phyloP scores from a whole-genome alignment of 2,888 invertebrate species.

The Pasiphila rectangulata region DNA sequence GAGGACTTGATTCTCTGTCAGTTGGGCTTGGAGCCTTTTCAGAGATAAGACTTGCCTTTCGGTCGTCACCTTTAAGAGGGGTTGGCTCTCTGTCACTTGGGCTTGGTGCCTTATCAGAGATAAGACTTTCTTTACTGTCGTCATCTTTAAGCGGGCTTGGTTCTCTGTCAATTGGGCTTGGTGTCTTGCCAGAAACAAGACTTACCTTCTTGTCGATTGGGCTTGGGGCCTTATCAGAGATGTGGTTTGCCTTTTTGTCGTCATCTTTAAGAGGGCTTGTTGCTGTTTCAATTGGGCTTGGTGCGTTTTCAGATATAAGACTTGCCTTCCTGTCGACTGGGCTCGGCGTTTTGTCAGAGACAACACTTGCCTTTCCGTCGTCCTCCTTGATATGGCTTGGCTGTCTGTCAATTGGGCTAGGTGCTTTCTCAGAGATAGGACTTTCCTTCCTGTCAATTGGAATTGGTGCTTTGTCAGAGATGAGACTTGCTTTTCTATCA shows the following conservation, averaged over 20 bases:
- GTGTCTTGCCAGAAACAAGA: background rate
- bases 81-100: too few species aligned
- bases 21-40: too few species aligned
- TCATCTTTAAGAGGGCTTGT: constrained; percentile 1
- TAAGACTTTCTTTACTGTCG: constrained; percentile 13
- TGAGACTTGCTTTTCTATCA: background rate
- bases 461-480: background rate
- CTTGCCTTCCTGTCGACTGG: constrained; percentile 16
- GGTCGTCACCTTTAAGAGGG: constrained; percentile 7
- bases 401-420: constrained; percentile 3
- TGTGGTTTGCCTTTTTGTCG: background rate
- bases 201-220: constrained; percentile 5
- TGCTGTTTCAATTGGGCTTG: constrained; percentile 4
- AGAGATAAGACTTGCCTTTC: background rate
- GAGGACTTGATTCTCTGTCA: too few species aligned
- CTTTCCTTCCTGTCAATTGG: background rate
- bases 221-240: background rate
- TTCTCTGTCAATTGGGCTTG: constrained; percentile 12
- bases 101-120: too few species aligned
- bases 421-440: constrained; percentile 5
- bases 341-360: constrained; percentile 6
- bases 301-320: background rate
- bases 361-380: constrained; percentile 10
- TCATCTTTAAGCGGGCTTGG: constrained; percentile 3
- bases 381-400: constrained; percentile 4